Conservation (phyloP, 2,113 vertebrate species). For the Podocnemis expansa region DNA sequence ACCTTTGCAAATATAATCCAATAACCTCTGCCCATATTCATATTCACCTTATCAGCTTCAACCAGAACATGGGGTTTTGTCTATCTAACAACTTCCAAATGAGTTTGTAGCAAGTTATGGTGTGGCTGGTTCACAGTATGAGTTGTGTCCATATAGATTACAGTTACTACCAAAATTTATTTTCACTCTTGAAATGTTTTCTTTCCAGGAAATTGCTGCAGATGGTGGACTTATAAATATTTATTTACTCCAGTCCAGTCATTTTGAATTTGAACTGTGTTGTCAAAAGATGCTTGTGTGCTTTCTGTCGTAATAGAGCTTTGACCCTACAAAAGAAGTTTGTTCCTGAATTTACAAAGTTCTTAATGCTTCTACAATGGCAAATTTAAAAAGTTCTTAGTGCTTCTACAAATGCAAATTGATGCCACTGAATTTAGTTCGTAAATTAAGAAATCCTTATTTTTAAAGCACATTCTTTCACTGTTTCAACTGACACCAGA, state of each 20-base stretch:
- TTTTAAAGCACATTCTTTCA: not conserved
- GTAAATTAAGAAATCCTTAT: conserved; percentile 1
- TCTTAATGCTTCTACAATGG: not conserved
- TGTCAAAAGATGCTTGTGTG: not conserved
- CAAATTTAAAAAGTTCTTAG: not conserved
- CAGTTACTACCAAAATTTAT: not conserved
- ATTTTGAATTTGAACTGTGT: not conserved
- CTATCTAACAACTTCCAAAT: not conserved
- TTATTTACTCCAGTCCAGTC: not conserved
- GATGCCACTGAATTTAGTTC: not conserved
- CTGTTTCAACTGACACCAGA: not conserved
- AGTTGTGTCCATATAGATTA: not conserved
- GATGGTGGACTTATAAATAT: conserved; percentile 11
- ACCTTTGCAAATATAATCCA: no score
- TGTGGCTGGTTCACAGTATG: not conserved
- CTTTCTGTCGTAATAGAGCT: not conserved
- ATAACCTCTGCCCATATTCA: not conserved
- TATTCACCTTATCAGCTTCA: not conserved
- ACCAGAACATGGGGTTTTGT: not conserved
- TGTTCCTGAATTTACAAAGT: not conserved
- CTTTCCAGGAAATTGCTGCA: not conserved
- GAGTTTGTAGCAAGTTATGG: not conserved
- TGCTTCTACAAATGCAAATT: conserved; percentile 3
- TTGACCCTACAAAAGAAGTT: not conserved
- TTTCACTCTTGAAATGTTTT: conserved; percentile 15